Evolutionary conservation across 2,797 vertebrate genomes (phyloP).

Genomic region (Silurus lanzhouensis): DNA sequence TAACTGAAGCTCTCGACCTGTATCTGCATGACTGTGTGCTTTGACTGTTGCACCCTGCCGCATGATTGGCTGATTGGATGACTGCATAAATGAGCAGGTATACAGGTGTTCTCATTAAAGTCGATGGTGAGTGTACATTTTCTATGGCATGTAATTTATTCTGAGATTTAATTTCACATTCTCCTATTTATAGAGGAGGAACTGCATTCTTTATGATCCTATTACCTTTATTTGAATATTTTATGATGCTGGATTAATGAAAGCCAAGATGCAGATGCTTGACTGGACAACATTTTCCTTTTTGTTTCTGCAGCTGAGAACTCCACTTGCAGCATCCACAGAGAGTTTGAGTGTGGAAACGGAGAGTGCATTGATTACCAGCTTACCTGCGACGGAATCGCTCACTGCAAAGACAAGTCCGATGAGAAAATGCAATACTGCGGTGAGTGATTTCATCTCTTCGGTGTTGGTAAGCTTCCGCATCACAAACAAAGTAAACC

Average conservation of each 20-base stretch:
- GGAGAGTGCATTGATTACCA: constrained; percentile 94
- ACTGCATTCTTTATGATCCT: constrained; percentile 19
- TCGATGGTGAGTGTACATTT: not conserved
- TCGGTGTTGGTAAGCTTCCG: constrained; percentile 28
- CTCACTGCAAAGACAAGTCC: constrained; percentile 97
- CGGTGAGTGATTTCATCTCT: constrained; percentile 76
- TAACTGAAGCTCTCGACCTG: not conserved
- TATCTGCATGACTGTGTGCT: not conserved
- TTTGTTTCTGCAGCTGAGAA: constrained; percentile 82
- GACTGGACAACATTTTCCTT: constrained; percentile 14
- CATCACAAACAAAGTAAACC: constrained; percentile 38
- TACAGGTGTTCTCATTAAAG: not conserved
- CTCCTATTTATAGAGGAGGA: constrained; percentile 13
- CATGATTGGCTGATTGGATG: not conserved
- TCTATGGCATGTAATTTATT: constrained; percentile 5
- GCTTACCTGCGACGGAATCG: constrained; percentile 88
- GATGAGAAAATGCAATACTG: constrained; percentile 98
- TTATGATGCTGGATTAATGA: not conserved
- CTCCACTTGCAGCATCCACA: constrained; percentile 92
- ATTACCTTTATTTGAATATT: constrained; percentile 16
- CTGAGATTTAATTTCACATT: constrained; percentile 1
- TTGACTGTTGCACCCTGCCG: not conserved
- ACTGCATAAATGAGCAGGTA: not conserved
- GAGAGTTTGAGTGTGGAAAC: constrained; percentile 95
- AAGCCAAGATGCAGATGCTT: not conserved